phyloP scores from a whole-genome alignment of 2,113 vertebrate genomes.

The Litocranius walleri region DNA sequence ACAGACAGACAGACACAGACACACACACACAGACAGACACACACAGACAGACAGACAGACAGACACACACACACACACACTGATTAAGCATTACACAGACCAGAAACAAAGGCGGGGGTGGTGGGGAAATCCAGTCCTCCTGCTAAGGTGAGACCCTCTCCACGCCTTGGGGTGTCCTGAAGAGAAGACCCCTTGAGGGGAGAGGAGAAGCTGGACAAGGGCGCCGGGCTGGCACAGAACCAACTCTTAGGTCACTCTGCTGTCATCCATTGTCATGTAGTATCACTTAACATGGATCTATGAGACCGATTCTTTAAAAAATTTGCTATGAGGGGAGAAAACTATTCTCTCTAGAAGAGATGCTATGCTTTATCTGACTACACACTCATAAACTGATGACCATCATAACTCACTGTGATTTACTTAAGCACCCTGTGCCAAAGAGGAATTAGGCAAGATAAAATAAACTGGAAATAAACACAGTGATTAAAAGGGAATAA shows the following conservation, averaged over 20 bases:
- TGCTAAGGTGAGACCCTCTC: background rate
- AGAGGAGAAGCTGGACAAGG: too few relatives aligned
- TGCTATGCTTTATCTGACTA: background rate
- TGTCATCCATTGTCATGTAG: fast-evolving
- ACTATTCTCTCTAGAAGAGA: background rate
- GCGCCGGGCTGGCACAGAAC: fast-evolving
- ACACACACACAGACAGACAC: too few relatives aligned
- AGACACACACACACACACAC: background rate
- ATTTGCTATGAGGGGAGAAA: background rate
- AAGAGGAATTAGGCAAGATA: background rate
- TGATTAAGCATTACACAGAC: background rate
- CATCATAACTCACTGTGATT: background rate
- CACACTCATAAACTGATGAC: background rate
- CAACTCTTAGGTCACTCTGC: too few relatives aligned
- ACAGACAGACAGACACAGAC: background rate
- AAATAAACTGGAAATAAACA: background rate
- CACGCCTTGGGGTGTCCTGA: fast-evolving
- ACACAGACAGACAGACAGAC: background rate
- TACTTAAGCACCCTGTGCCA: background rate
- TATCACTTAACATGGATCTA: too few relatives aligned
- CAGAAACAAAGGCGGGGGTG: background rate
- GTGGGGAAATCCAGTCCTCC: background rate
- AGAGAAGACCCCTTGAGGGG: background rate
- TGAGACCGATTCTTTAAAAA: background rate
- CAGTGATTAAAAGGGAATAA: background rate